These are phyloP conservation scores for Clitarchus hookeri DNA, from an alignment of 2,888 invertebrate genomes.

Conservation along the genomic window DNA sequence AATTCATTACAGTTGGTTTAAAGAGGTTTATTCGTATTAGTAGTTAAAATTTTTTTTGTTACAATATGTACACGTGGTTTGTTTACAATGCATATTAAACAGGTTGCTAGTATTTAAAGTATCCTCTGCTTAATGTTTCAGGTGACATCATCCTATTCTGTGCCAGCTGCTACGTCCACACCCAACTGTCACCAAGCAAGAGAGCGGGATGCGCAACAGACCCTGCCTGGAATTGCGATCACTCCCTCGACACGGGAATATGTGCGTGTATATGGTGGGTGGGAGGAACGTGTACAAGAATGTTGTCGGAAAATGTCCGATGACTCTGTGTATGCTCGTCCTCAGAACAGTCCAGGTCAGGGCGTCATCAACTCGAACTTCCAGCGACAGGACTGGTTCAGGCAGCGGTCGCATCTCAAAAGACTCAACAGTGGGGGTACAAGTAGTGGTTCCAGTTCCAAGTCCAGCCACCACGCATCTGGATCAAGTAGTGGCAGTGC, in stretches of 20 bases:
- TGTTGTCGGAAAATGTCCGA: conserved; percentile 43
- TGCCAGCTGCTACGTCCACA: conserved; percentile 58
- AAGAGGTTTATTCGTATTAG: too few relatives aligned
- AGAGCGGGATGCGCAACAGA: not conserved
- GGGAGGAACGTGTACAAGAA: conserved; percentile 59
- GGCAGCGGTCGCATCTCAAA: conserved; percentile 52
- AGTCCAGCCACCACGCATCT: conserved; percentile 35
- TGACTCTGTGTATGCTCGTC: conserved; percentile 43
- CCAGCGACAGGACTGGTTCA: conserved; percentile 59
- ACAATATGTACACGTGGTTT: too few relatives aligned
- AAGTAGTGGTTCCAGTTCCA: conserved; percentile 35
- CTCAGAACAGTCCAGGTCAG: conserved; percentile 36
- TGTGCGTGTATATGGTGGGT: conserved; percentile 66
- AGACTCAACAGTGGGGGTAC: conserved; percentile 42
- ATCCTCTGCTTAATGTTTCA: conserved; percentile 26
- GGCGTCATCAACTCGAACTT: conserved; percentile 52
- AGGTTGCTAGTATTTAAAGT: too few relatives aligned
- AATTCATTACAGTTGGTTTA: too few relatives aligned
- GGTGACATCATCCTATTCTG: conserved; percentile 50
- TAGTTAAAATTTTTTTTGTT: too few relatives aligned
- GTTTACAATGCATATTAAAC: too few relatives aligned
- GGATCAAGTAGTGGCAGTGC: conserved; percentile 39
- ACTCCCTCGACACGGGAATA: conserved; percentile 59
- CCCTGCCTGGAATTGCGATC: not conserved
- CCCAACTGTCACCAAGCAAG: conserved; percentile 19